Evolutionary conservation across 2,888 invertebrate genomes (phyloP).

Genomic region (Seira sanloemensis): DNA sequence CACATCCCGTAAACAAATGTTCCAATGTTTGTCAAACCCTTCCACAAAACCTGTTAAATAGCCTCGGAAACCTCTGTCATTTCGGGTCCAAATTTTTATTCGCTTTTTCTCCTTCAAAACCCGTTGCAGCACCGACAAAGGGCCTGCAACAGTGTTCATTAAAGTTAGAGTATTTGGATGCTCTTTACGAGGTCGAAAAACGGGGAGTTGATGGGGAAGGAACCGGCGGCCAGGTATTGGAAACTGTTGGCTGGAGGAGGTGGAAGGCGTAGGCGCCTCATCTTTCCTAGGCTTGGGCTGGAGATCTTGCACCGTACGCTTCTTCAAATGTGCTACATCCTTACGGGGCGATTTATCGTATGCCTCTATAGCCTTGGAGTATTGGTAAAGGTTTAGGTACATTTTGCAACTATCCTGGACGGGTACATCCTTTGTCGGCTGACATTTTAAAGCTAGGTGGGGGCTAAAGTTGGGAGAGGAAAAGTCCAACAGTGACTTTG

Average conservation of each 20-base stretch:
- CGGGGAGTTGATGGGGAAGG: slow-evolving; percentile 71
- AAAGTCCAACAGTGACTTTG: slow-evolving; percentile 53
- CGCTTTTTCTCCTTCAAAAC: slow-evolving; percentile 52
- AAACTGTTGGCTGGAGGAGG: slow-evolving; percentile 35
- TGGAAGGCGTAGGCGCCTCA: slow-evolving; percentile 5
- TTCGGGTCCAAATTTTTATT: slow-evolving; percentile 84
- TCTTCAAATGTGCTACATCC: slow-evolving; percentile 12
- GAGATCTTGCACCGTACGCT: background rate
- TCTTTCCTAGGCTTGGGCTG: background rate
- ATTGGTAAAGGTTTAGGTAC: slow-evolving; percentile 62
- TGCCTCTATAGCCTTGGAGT: slow-evolving; percentile 53
- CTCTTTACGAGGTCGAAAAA: slow-evolving; percentile 60
- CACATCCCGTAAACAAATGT: slow-evolving; percentile 89
- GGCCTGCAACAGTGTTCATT: slow-evolving; percentile 65
- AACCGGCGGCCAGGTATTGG: slow-evolving; percentile 72
- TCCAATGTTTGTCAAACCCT: slow-evolving; percentile 96
- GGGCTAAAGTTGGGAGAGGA: slow-evolving; percentile 57
- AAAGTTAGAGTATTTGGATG: slow-evolving; percentile 67
- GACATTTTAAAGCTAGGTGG: slow-evolving; percentile 47
- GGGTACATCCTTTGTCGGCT: background rate
- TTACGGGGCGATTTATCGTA: slow-evolving; percentile 52
- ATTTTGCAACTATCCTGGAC: slow-evolving; percentile 6
- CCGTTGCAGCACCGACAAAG: slow-evolving; percentile 55
- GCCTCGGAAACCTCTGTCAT: slow-evolving; percentile 84
- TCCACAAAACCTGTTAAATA: slow-evolving; percentile 86